Percentiles rank a stretch among this genome's conserved stretches.
Evolutionary conservation across 2,888 invertebrate genomes (phyloP).

Genomic region (Brachypalpus laphriformis): DNA sequence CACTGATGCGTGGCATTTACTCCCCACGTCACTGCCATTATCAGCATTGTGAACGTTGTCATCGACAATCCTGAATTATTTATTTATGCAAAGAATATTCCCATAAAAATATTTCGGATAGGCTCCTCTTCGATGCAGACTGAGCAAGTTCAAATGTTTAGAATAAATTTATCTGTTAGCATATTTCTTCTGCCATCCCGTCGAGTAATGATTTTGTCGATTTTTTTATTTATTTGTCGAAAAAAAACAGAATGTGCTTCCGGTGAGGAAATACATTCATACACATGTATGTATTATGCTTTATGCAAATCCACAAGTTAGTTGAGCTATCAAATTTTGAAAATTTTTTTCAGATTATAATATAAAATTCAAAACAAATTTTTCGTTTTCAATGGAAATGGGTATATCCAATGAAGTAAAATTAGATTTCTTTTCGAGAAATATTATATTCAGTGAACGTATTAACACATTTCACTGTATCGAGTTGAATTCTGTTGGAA

Average conservation of each 20-base stretch:
- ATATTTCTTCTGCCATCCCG: slow-evolving; percentile 6
- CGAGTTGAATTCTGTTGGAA: neutral
- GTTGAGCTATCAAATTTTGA: neutral
- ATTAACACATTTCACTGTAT: neutral
- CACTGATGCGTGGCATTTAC: slow-evolving; percentile 33
- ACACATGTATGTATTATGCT: neutral
- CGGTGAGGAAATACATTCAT: slow-evolving; percentile 1
- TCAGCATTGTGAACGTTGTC: slow-evolving; percentile 8
- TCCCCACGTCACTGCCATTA: neutral
- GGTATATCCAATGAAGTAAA: neutral
- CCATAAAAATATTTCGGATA: neutral
- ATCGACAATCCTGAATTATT: slow-evolving; percentile 28
- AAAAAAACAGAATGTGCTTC: neutral
- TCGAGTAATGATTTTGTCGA: neutral
- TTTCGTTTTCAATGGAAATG: neutral
- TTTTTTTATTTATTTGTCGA: neutral
- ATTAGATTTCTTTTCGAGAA: neutral
- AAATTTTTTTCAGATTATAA: neutral
- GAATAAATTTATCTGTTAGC: neutral
- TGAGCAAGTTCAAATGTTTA: neutral
- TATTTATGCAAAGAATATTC: slow-evolving; percentile 25
- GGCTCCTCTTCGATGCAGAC: neutral
- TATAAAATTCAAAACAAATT: neutral
- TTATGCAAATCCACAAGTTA: neutral
- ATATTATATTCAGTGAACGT: neutral